A percentile compares a stretch with the other conserved stretches of the same genome.
These are phyloP conservation scores for Matsumurasca onukii DNA, from an alignment of 1,140 invertebrate genomes.

Conservation along the genomic window DNA sequence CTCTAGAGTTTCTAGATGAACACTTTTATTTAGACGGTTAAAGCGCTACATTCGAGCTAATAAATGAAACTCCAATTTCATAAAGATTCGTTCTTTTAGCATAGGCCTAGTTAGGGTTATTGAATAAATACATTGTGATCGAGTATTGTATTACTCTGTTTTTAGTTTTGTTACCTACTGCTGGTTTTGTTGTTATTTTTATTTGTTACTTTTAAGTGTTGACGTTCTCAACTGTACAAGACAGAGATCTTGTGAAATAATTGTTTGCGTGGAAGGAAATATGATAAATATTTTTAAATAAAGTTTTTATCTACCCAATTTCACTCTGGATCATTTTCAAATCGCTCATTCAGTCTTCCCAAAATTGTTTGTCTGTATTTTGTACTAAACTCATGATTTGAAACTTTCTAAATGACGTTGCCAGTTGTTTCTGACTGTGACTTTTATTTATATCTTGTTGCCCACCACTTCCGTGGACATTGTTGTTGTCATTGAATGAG, in stretches of 20 bases:
- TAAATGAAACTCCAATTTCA: neutral
- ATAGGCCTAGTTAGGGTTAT: too few species aligned
- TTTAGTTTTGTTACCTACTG: too few species aligned
- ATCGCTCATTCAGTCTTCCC: conserved; percentile 22
- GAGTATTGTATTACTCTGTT: too few species aligned
- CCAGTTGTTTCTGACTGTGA: neutral
- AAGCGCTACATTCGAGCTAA: neutral
- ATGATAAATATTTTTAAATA: too few species aligned
- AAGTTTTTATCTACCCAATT: too few species aligned
- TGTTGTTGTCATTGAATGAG: conserved; percentile 26
- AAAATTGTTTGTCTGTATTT: conserved; percentile 16
- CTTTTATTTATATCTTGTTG: conserved; percentile 16
- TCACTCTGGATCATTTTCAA: conserved; percentile 9
- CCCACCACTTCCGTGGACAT: neutral
- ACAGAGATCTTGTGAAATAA: too few species aligned
- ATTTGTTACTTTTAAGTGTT: too few species aligned
- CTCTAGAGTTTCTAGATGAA: neutral
- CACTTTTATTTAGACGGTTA: neutral
- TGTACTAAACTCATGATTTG: neutral
- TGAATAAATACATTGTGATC: too few species aligned
- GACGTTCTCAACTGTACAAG: too few species aligned
- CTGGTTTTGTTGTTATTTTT: too few species aligned
- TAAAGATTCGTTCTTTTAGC: too few species aligned
- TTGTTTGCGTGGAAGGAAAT: too few species aligned
- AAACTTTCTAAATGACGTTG: neutral